Percentiles rank a stretch among this genome's conserved stretches.
Evolutionary conservation across 2,113 vertebrate genomes (phyloP).

Genomic region (Gasterosteus aculeatus): DNA sequence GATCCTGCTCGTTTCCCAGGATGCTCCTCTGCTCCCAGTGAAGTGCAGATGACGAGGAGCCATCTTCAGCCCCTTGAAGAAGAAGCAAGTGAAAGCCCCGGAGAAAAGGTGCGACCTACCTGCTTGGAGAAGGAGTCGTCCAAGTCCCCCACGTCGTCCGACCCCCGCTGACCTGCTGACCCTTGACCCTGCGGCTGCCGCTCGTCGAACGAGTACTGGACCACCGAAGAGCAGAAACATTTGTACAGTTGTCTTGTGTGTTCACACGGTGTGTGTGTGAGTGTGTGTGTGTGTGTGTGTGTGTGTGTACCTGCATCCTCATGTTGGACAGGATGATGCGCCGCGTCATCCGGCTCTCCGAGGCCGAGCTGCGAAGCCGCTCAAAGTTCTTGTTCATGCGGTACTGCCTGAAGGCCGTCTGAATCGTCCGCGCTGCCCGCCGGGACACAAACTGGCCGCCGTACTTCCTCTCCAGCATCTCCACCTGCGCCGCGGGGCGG

Average conservation of each 20-base stretch:
- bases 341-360: constrained; percentile 74
- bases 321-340: constrained; percentile 79
- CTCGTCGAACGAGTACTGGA: constrained; percentile 75
- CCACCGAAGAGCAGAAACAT: not conserved
- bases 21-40: too few relatives aligned
- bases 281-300: not conserved
- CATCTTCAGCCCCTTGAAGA: too few relatives aligned
- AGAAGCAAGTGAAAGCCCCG: too few relatives aligned
- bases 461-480: constrained; percentile 95
- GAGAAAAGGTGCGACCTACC: constrained; percentile 37
- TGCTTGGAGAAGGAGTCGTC: constrained; percentile 76
- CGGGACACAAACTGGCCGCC: constrained; percentile 79
- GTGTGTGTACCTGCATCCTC: constrained; percentile 70
- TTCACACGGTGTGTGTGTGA: not conserved
- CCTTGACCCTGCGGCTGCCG: constrained; percentile 63
- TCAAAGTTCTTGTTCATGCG: constrained; percentile 79
- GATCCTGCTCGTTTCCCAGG: too few relatives aligned
- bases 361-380: constrained; percentile 72
- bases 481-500: constrained; percentile 80
- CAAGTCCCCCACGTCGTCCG: constrained; percentile 55
- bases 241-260: not conserved
- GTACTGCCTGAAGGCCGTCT: constrained; percentile 75
- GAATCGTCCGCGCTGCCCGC: constrained; percentile 73
- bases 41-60: too few relatives aligned
- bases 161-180: constrained; percentile 57